Evolutionary conservation across 2,888 invertebrate genomes (phyloP).

Genomic region (Tortrix viridana): DNA sequence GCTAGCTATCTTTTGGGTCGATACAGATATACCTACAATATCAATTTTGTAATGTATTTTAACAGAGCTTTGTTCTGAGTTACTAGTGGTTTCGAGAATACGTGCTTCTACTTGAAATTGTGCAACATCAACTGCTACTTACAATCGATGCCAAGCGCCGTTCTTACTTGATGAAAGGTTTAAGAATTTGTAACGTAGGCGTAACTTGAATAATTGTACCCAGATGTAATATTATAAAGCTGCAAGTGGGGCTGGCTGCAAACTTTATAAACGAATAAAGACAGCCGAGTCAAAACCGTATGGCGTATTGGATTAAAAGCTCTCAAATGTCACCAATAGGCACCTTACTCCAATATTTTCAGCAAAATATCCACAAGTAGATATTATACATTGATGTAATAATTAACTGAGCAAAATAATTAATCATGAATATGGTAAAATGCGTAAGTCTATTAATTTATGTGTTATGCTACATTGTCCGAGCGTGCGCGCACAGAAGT

Average conservation of each 20-base stretch:
- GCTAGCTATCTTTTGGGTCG: too few species aligned
- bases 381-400: too few species aligned
- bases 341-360: not conserved
- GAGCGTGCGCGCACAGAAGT: constrained; percentile 38
- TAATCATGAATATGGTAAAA: constrained; percentile 11
- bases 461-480: constrained; percentile 24
- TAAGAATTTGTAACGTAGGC: constrained; percentile 17
- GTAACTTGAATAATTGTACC: constrained; percentile 17
- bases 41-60: too few species aligned
- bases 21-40: too few species aligned
- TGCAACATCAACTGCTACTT: not conserved
- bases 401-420: too few species aligned
- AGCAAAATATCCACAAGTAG: not conserved
- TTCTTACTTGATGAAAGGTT: not conserved
- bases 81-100: too few species aligned
- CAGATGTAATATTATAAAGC: constrained; percentile 11
- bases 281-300: not conserved
- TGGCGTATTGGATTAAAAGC: not conserved
- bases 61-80: too few species aligned
- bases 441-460: constrained; percentile 20
- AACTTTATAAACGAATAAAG: not conserved
- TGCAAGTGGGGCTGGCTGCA: not conserved
- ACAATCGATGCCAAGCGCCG: not conserved
- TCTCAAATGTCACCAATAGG: not conserved
- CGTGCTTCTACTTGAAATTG: not conserved